These are phyloP conservation scores for Pocillopora verrucosa DNA, from an alignment of 64 coral and sea anemone genomes.

Conservation along the genomic window DNA sequence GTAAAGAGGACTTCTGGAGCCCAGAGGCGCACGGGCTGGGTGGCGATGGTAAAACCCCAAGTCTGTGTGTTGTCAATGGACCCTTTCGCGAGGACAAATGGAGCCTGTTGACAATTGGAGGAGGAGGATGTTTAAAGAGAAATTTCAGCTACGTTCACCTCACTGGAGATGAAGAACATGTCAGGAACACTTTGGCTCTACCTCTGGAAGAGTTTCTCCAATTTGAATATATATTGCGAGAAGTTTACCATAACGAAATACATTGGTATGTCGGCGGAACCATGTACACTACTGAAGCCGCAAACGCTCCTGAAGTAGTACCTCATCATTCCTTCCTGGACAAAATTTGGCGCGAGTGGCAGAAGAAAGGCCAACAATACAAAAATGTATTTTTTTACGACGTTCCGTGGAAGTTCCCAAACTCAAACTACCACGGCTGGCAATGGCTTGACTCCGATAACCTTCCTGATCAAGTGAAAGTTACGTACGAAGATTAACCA, in stretches of 20 bases:
- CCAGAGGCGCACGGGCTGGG: conserved; percentile 69
- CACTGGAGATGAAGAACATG: conserved; percentile 2
- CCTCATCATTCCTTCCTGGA: conserved; percentile 92
- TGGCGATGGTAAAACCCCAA: conserved; percentile 51
- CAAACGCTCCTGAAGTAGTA: conserved; percentile 77
- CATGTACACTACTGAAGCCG: conserved; percentile 35
- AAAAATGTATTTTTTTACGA: conserved; percentile 59
- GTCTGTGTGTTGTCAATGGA: conserved; percentile 58
- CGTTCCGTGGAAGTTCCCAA: conserved; percentile 49
- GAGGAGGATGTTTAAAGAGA: conserved; percentile 28
- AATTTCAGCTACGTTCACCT: neutral
- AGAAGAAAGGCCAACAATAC: conserved; percentile 71
- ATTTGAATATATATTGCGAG: conserved; percentile 61
- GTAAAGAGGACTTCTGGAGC: conserved; percentile 69
- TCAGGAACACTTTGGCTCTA: conserved; percentile 28
- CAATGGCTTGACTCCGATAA: conserved; percentile 58
- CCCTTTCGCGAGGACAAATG: conserved; percentile 65
- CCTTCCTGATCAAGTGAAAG: conserved; percentile 60
- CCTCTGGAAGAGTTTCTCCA: conserved; percentile 28
- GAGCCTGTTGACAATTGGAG: conserved; percentile 14
- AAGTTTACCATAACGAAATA: conserved; percentile 43
- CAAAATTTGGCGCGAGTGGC: conserved; percentile 89
- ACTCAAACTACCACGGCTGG: conserved; percentile 2
- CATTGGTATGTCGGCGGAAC: conserved; percentile 72
- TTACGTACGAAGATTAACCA: neutral